phyloP scores from a whole-genome alignment of 2,888 invertebrate genomes.

The Diaprepes abbreviatus region DNA sequence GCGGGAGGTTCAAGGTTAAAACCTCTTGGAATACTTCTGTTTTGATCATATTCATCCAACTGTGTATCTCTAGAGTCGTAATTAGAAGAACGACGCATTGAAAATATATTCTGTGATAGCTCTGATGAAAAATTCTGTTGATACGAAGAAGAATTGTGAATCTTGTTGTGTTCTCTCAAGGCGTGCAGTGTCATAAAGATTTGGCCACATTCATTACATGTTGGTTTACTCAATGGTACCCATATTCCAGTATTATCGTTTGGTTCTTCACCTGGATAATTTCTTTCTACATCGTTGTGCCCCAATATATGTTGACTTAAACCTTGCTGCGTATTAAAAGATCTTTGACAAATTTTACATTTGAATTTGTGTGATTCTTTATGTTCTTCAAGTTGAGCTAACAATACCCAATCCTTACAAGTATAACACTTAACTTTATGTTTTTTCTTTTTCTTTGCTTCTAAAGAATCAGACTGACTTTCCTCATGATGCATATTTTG shows the following conservation, averaged over 20 bases:
- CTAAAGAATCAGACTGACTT: not conserved
- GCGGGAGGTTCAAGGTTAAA: not conserved
- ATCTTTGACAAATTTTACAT: slow-evolving; percentile 8
- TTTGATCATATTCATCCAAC: too few relatives aligned
- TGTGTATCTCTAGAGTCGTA: not conserved
- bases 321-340: slow-evolving; percentile 12
- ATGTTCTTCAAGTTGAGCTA: slow-evolving; percentile 4
- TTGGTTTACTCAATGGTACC: not conserved
- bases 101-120: not conserved
- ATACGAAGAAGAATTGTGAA: not conserved
- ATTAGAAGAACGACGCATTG: not conserved
- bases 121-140: not conserved
- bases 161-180: not conserved
- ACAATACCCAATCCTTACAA: slow-evolving; percentile 1
- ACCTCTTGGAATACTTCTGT: not conserved
- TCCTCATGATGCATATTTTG: not conserved
- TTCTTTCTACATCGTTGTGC: slow-evolving; percentile 4
- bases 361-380: slow-evolving; percentile 12
- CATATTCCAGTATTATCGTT: not conserved
- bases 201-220: not conserved
- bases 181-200: not conserved
- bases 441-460: not conserved
- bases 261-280: not conserved
- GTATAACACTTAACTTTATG: slow-evolving; percentile 8
- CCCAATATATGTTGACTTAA: slow-evolving; percentile 17